Base-by-base conservation (phyloP, 2,113 vertebrate species). In the Zosterops japonicus region DNA sequence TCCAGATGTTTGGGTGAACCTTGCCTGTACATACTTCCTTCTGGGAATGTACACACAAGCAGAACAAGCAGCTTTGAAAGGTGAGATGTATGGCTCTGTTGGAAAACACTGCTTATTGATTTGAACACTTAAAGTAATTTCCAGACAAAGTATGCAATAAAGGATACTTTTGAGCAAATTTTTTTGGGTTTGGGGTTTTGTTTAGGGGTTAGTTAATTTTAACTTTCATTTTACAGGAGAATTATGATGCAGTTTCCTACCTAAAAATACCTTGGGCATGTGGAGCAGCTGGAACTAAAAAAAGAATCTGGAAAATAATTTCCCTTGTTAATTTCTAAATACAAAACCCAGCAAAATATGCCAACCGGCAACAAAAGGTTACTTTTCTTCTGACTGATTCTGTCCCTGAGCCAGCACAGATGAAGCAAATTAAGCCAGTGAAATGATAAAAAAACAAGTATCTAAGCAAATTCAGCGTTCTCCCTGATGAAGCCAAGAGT, bases 1-100 rank as follows among this genome's bases (percentile, higher is more conserved):
- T 59, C 97, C 97, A 64, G 98, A 99, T 70, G 99, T 99, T 33
- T 99, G 99, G 99, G 99, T 99, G 50, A 98, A 98, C 94, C 97
- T 99, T 93, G 99, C 98, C 76, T 99, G 99, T 76, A 98, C 98
- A 0, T 97, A 98, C 87, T 99, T 99, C 94, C 99, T 99, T 89
- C 98, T 99, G 76, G 99, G 99, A 12, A 99, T 99, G 96, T 99
- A 99, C 97, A 98, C 97, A 11, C 98, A 99, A 96, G 99, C 99
- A 12, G 99, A 99, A 89, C 98, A 98, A 81, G 98, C 99, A 69
- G 99, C 99, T 55, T 98, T 98, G 87, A 99, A 99, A 97, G 99
- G 99, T 99, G 89, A 97, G 93, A 33, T 82, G 27, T 23, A 7
- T 33, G 8, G 27, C 59, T 91, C 31, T 87, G 39, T 33, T 79